Evolutionary conservation across 2,797 vertebrate genomes (phyloP).

Genomic region (Fratercula arctica): DNA sequence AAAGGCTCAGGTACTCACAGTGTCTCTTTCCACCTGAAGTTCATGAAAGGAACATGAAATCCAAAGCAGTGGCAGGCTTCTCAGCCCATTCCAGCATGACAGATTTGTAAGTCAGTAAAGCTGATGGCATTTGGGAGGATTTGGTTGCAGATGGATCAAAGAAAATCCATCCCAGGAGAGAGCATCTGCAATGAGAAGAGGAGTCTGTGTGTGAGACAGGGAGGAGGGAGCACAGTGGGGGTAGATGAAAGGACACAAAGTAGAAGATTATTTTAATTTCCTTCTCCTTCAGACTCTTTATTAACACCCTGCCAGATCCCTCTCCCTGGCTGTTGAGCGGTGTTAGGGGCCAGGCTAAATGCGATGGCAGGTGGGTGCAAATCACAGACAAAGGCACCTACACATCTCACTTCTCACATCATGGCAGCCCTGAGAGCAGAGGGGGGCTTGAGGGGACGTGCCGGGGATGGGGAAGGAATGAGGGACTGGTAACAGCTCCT

Average conservation of each 20-base stretch:
- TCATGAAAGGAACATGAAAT: neutral
- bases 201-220: constrained; percentile 11
- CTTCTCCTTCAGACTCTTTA: constrained; percentile 41
- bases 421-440: neutral
- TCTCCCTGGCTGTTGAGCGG: neutral
- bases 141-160: constrained; percentile 49
- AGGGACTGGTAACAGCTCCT: neutral
- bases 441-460: neutral
- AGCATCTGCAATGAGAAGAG: neutral
- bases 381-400: neutral
- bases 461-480: neutral
- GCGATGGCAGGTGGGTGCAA: neutral
- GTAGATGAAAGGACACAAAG: neutral
- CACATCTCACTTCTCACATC: neutral
- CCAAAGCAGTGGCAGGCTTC: neutral
- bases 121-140: constrained; percentile 10
- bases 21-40: neutral
- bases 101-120: constrained; percentile 25
- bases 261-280: constrained; percentile 34
- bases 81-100: neutral
- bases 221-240: constrained; percentile 26
- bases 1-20: neutral
- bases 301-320: constrained; percentile 46
- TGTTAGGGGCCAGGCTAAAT: neutral
- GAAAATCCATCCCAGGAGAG: constrained; percentile 39